These are phyloP conservation scores for Polydesmus complanatus DNA, from an alignment of 2,888 invertebrate species.

Conservation along the genomic window DNA sequence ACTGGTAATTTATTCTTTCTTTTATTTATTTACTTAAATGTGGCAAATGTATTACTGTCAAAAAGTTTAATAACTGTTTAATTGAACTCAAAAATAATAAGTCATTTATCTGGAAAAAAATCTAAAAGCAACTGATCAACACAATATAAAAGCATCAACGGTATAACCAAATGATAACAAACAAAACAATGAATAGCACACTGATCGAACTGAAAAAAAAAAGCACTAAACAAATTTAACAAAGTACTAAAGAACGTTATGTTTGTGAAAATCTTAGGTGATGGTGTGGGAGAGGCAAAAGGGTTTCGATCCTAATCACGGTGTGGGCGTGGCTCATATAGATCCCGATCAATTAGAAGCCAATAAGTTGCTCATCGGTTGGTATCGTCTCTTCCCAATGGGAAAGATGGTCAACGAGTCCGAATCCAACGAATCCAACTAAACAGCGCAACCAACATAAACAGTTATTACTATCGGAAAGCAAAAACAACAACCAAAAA, in stretches of 20 bases:
- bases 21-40: not conserved
- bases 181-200: not conserved
- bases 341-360: slow-evolving; percentile 65
- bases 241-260: not conserved
- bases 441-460: not conserved
- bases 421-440: slow-evolving; percentile 15
- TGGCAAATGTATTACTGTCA: no score
- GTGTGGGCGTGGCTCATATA: slow-evolving; percentile 72
- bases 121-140: no score
- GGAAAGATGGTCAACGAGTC: slow-evolving; percentile 31
- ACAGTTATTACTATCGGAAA: no score
- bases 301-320: slow-evolving; percentile 67
- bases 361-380: slow-evolving; percentile 65
- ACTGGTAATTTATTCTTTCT: slow-evolving; percentile 37
- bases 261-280: slow-evolving; percentile 34
- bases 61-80: no score
- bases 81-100: no score
- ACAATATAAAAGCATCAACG: no score
- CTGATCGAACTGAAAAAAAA: no score
- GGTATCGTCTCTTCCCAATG: slow-evolving; percentile 84
- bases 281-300: slow-evolving; percentile 87
- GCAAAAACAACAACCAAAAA: no score
- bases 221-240: no score
- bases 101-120: no score
- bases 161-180: not conserved